Evolutionary conservation across 2,888 invertebrate species (phyloP), one percentile per base, ranked within the genome.

Genomic region (Podabrus alpinus): DNA sequence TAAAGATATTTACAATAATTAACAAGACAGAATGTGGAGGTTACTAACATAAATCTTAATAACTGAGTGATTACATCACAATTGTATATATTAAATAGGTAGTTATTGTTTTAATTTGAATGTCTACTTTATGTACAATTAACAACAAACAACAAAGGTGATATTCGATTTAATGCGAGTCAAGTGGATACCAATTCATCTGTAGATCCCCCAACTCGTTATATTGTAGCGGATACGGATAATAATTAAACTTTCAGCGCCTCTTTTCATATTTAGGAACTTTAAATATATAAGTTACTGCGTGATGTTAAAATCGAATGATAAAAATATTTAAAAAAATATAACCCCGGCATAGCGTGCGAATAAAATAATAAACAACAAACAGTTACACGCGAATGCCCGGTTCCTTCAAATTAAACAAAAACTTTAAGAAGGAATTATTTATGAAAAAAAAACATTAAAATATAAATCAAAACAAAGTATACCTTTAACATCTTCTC

Each of bases 21-120:
- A 68, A 68, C 21, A 29, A 16, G 45, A 59, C 29, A 45, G 68
- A 16, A 15, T 64, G 17, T 64, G 61, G 16, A 60, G 69, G 68
- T 73, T 73, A 73, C 66, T 59, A 69, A 69, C 66, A 73, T 25
- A 73, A 73, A 73, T 73, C 69, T 73, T 66, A 59, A 64, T 64
- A 64, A 64, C 62, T 19, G 62, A 64, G 62, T 64, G 62, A 64
- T 64, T 64, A 64, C 62, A 64, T 64, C 62, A 64, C 62, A 19
- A 45, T 64, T 64, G 62, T 64, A 64, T 64, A 64, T 15, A 45
- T 45, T 45, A 45, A 45, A 45, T 45, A 45, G 45, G 45, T 45
- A 45, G 45, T 45, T 45, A 45, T 45, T 45, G 45, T 45, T 45
- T 5, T 45, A 45, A 45, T 45, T 45, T 45, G 45, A 45, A n/a